A percentile compares a stretch with the other conserved stretches of the same genome.
These are phyloP conservation scores for Bradypus variegatus DNA, from an alignment of 2,797 vertebrate genomes.

Conservation along the genomic window DNA sequence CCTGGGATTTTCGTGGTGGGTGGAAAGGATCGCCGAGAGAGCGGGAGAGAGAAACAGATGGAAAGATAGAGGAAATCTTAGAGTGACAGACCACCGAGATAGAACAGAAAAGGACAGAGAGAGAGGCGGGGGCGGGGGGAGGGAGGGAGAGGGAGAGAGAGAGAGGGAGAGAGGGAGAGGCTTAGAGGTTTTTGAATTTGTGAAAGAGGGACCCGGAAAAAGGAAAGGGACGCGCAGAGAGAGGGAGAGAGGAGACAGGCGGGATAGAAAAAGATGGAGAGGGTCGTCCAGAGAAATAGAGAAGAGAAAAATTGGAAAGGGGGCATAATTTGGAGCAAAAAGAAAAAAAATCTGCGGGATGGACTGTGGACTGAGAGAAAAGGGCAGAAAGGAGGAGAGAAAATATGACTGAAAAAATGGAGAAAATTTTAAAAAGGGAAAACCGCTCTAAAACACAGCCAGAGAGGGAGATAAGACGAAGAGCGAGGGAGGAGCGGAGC, in stretches of 20 bases:
- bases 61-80: not conserved
- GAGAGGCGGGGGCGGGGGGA: not conserved
- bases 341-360: not conserved
- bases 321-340: not conserved
- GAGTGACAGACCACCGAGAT: not conserved
- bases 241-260: too few species aligned
- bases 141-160: not conserved
- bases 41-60: not conserved
- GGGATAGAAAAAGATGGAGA: not conserved
- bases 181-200: too few species aligned
- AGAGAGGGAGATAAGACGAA: not conserved
- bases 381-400: not conserved
- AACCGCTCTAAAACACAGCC: not conserved
- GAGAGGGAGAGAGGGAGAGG: too few species aligned
- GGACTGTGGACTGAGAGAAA: not conserved
- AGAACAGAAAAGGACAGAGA: too few species aligned
- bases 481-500: not conserved
- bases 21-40: not conserved
- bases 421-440: not conserved
- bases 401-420: not conserved
- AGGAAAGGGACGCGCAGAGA: not conserved
- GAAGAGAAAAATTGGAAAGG: not conserved
- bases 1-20: not conserved
- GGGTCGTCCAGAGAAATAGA: not conserved
- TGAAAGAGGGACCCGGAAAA: not conserved